Conservation (phyloP, 2,888 invertebrate species). For the Pachycephus smyrnensis region DNA sequence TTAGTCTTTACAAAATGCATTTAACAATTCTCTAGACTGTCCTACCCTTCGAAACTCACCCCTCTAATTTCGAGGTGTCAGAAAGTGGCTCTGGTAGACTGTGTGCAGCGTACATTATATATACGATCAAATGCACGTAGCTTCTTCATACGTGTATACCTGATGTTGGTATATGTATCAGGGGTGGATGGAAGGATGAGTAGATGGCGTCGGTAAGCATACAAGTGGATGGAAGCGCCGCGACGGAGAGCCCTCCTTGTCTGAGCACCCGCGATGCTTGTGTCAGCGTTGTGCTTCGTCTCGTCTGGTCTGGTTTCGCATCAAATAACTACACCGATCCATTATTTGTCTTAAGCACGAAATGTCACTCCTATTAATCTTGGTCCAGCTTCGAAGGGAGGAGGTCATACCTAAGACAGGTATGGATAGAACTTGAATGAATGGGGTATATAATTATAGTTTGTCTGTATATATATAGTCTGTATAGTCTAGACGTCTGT, state of each 20-base stretch:
- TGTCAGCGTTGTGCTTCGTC: conserved; percentile 35
- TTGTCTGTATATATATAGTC: too few species aligned
- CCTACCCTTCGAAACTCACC: conserved; percentile 34
- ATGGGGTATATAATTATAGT: too few species aligned
- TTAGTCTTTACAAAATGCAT: too few species aligned
- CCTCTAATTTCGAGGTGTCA: conserved; percentile 45
- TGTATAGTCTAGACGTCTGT: too few species aligned
- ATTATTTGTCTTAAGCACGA: conserved; percentile 4
- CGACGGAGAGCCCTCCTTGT: conserved; percentile 37
- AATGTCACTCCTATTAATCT: neutral
- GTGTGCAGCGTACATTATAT: too few species aligned
- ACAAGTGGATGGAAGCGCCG: conserved; percentile 37
- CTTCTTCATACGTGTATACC: too few species aligned
- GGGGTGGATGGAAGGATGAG: conserved; percentile 24
- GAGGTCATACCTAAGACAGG: too few species aligned
- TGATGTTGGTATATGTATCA: too few species aligned
- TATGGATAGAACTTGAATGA: too few species aligned
- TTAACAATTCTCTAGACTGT: too few species aligned
- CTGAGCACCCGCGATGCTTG: conserved; percentile 37
- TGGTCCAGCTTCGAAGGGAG: too few species aligned
- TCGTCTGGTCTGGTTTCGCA: conserved; percentile 4
- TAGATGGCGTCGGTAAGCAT: conserved; percentile 33
- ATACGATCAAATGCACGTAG: too few species aligned
- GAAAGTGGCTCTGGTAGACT: conserved; percentile 30
- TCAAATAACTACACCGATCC: conserved; percentile 2